Percentiles rank a stretch among this genome's conserved stretches.
These are phyloP conservation scores for Mesorhabditis spiculigera DNA, from an alignment of 2,888 invertebrate genomes.

Conservation along the genomic window DNA sequence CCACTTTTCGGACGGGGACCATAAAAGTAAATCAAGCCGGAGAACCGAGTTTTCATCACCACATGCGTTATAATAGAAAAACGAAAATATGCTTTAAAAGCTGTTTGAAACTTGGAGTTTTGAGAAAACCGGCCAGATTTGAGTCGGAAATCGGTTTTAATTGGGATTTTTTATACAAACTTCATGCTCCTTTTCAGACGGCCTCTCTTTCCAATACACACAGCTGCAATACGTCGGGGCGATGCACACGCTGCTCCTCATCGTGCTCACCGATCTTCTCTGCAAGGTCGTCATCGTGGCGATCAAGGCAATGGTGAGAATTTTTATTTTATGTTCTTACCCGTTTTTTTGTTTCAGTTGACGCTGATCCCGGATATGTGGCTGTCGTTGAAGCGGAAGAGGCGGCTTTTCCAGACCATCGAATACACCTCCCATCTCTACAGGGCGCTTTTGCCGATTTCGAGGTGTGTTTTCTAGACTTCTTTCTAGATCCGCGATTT, in stretches of 20 bases:
- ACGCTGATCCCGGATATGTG: conserved; percentile 4
- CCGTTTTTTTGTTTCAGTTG: background rate
- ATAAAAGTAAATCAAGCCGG: too few species aligned
- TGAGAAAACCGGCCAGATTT: too few species aligned
- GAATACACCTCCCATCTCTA: conserved; percentile 20
- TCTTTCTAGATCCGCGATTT: too few species aligned
- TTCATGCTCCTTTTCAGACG: background rate
- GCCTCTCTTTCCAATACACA: background rate
- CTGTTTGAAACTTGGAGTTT: too few species aligned
- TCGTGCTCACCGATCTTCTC: background rate
- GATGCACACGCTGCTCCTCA: background rate
- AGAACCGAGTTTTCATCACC: too few species aligned
- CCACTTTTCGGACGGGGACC: too few species aligned
- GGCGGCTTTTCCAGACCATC: conserved; percentile 18
- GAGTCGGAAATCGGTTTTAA: too few species aligned
- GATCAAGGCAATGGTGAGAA: background rate
- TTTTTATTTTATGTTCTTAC: background rate
- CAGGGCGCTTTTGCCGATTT: background rate
- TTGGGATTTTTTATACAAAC: too few species aligned
- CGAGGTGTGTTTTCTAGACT: background rate
- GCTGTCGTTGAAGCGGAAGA: conserved; percentile 6
- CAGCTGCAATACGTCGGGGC: background rate
- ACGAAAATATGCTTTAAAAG: too few species aligned
- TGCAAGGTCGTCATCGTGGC: background rate
- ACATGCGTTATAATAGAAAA: too few species aligned